Percentiles rank a stretch among this genome's conserved stretches.
phyloP scores from a whole-genome alignment of 2,113 vertebrate species.

The Emydura subglobosa region DNA sequence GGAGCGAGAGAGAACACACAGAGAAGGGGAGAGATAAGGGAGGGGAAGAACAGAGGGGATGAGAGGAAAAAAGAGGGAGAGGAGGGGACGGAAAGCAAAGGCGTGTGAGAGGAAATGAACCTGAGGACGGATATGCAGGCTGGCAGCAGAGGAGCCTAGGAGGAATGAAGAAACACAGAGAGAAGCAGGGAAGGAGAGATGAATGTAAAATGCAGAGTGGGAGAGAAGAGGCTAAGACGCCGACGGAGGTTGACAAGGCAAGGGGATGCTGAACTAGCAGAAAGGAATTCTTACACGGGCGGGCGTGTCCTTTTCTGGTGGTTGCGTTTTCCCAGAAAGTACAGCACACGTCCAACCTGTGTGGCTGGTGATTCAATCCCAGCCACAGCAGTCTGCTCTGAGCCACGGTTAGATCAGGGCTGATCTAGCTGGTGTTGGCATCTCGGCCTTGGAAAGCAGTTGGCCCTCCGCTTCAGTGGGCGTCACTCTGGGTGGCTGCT shows the following conservation, averaged over 20 bases:
- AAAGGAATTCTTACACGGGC: neutral
- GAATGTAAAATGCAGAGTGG: neutral
- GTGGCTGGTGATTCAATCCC: neutral
- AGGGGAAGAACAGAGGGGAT: neutral
- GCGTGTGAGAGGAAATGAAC: neutral
- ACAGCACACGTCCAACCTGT: neutral
- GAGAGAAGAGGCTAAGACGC: rapidly evolving
- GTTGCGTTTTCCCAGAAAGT: neutral
- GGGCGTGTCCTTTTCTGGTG: neutral
- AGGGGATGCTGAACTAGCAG: neutral
- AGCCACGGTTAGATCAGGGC: neutral
- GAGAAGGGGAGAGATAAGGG: neutral
- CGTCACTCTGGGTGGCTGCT: neutral
- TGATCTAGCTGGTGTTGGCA: neutral
- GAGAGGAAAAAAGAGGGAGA: neutral
- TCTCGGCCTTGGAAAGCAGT: neutral
- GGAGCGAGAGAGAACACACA: neutral
- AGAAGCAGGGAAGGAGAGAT: neutral
- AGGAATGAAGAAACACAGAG: neutral
- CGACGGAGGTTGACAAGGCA: neutral
- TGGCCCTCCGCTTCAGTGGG: neutral
- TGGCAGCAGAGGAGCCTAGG: conserved; percentile 17
- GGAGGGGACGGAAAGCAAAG: neutral
- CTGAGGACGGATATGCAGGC: neutral
- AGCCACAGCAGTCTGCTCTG: neutral